Evolutionary conservation across 2,797 vertebrate genomes (phyloP), one percentile per base, ranked within the genome.

Genomic region (Gallirallus australis): DNA sequence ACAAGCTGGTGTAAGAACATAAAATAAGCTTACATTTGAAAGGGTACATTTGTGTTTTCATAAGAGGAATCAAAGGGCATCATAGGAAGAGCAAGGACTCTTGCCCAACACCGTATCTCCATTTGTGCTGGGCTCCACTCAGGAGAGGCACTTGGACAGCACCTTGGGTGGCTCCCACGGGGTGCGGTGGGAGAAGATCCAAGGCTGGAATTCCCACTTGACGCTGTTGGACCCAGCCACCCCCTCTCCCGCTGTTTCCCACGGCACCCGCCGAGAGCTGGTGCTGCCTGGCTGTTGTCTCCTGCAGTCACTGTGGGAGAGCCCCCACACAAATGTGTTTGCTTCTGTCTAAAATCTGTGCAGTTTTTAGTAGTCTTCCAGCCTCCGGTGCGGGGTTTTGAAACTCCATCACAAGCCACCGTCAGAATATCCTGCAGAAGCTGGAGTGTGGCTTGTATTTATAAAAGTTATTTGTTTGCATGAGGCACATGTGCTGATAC

Each of bases 401-500:
- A 77, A 93, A 63, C 60, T 77, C 77, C 70, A 56, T 82, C 88
- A 86, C 54, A 88, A 94, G 66, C 72, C 52, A 89, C 56, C 3
- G 2, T 63, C 92, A 93, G 93, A 94, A 94, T 60, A 59, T 61
- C 69, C 57, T 92, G 64, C 85, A 89, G 89, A 83, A 95, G 76
- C 73, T n/a, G 76, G 82, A 75, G 40, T 14, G 68, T 65, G 90
- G 84, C 94, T 96, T 77, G 83, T 96, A 94, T 95, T 83, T 91
- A 88, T 96, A 84, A 96, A 78, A 95, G 86, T 82, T 95, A 95
- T 94, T 94, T 95, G 94, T 94, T 97, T 96, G 84, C 93, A 52
- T 79, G 91, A 93, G 85, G 86, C 91, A 93, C 86, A 89, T 96
- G 96, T 96, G 93, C 96, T 96, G 96, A 77, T 83, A 59, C 95